These are phyloP conservation scores for Diplodus sargus DNA, from an alignment of 2,797 vertebrate genomes.

Conservation along the genomic window DNA sequence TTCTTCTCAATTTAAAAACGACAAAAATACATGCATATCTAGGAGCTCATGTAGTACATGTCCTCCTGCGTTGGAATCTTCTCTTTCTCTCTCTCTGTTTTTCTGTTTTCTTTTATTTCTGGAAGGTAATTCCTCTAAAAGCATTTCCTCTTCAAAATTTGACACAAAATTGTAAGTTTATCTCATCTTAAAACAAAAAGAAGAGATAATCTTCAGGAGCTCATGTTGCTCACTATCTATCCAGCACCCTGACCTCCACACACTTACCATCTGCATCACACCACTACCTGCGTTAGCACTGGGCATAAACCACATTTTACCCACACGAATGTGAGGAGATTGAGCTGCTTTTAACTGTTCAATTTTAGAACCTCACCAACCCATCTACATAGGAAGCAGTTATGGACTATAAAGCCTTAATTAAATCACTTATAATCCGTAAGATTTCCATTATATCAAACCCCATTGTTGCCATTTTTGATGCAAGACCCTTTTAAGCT, in stretches of 20 bases:
- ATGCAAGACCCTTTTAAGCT: not conserved
- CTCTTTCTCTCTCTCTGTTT: no score
- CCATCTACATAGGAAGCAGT: not conserved
- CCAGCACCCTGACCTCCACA: not conserved
- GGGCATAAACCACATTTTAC: not conserved
- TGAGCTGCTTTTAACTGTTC: not conserved
- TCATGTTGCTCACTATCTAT: no score
- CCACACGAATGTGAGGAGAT: not conserved
- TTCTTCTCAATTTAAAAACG: no score
- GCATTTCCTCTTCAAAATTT: no score
- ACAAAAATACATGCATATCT: no score
- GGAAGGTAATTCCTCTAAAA: no score
- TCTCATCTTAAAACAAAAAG: no score
- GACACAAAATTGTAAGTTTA: no score
- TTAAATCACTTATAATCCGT: not conserved
- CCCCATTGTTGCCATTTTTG: not conserved
- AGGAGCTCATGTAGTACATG: no score
- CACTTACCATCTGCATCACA: not conserved
- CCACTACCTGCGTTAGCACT: not conserved
- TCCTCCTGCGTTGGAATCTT: no score
- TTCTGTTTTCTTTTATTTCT: no score
- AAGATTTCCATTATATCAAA: conserved; percentile 18
- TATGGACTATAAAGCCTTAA: not conserved
- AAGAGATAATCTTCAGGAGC: no score
- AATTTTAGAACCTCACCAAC: not conserved